Percentiles rank a stretch among this genome's conserved stretches.
phyloP scores from a whole-genome alignment of 2,797 vertebrate species.

The Manis crassicaudata region DNA sequence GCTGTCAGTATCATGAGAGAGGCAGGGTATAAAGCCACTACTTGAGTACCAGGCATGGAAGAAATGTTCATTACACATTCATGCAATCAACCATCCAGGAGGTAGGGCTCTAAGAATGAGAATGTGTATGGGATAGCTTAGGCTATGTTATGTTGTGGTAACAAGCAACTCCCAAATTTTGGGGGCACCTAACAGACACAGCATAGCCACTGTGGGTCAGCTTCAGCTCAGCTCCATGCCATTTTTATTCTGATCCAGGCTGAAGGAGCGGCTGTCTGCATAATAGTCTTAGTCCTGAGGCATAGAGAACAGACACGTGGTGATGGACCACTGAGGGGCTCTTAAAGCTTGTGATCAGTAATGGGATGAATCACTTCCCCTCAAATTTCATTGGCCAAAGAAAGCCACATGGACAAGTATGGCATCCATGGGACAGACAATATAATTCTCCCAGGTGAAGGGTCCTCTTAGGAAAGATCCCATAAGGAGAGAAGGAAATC shows the following conservation, averaged over 20 bases:
- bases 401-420: accelerated
- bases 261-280: neutral
- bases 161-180: neutral
- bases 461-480: neutral
- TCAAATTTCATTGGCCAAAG: neutral
- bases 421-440: neutral
- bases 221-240: neutral
- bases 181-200: too few relatives aligned
- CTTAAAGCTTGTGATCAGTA: neutral
- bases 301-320: neutral
- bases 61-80: neutral
- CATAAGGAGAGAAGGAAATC: neutral
- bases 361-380: neutral
- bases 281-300: neutral
- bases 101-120: neutral
- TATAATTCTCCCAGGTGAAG: neutral
- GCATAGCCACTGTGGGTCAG: neutral
- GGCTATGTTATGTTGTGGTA: neutral
- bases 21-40: neutral
- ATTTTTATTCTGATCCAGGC: neutral
- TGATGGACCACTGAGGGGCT: neutral
- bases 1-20: neutral
- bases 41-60: neutral
- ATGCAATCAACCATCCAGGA: too few relatives aligned
- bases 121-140: neutral